Evolutionary conservation across 2,888 invertebrate genomes (phyloP).

Genomic region (Drosophila merina): DNA sequence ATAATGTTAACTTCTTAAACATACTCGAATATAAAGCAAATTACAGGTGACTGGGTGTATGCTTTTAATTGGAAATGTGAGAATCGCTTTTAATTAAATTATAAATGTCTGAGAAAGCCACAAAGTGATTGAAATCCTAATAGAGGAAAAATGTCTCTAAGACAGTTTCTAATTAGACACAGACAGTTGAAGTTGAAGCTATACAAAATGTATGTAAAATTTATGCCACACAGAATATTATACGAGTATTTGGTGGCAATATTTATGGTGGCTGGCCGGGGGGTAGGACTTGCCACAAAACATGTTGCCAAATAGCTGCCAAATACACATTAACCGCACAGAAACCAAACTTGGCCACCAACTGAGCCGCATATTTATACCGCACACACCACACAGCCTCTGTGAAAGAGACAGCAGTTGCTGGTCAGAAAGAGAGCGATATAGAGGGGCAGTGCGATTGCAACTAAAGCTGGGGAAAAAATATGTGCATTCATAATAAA

Average conservation of each 20-base stretch:
- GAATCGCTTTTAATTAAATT: constrained; percentile 37
- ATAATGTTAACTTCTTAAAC: constrained; percentile 35
- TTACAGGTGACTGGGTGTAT: constrained; percentile 10
- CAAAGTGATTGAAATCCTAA: not conserved
- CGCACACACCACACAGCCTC: constrained; percentile 12
- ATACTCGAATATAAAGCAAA: constrained; percentile 10
- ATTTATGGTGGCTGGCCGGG: constrained; percentile 25
- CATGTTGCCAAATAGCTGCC: constrained; percentile 27
- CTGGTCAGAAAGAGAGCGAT: constrained; percentile 10
- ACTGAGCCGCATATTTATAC: constrained; percentile 34
- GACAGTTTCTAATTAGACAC: not conserved
- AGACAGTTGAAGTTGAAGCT: too few relatives aligned
- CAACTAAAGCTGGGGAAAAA: constrained; percentile 22
- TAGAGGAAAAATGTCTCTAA: not conserved
- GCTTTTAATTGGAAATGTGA: constrained; percentile 5
- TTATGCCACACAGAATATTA: constrained; percentile 19
- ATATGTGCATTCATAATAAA: constrained; percentile 64
- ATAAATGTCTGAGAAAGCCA: constrained; percentile 1
- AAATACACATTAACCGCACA: constrained; percentile 39
- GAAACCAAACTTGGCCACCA: constrained; percentile 32
- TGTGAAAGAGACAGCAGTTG: constrained; percentile 12
- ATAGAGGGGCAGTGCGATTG: constrained; percentile 5
- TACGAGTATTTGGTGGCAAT: constrained; percentile 9
- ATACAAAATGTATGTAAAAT: constrained; percentile 4
- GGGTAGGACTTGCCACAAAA: constrained; percentile 38